These are phyloP conservation scores for Calliopum simillimum DNA, from an alignment of 2,888 invertebrate genomes.

Conservation along the genomic window DNA sequence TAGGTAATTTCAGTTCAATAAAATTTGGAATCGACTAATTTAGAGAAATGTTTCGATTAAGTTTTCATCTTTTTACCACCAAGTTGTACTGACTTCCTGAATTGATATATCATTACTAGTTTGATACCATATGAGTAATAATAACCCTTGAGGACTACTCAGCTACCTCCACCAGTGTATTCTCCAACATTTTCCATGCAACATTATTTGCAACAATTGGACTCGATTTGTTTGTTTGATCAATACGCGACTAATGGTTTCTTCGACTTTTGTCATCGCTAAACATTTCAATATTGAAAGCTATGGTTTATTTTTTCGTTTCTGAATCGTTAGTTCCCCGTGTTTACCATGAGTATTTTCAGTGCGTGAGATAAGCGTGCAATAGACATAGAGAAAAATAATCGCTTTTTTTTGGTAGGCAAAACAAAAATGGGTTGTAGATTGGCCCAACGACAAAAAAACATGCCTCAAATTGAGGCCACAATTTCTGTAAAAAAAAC, in stretches of 20 bases:
- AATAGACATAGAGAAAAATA: not conserved
- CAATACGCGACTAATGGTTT: conserved; percentile 54
- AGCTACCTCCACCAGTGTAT: not conserved
- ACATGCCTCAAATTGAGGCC: conserved; percentile 33
- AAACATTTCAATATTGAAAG: conserved; percentile 16
- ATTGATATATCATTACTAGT: too few relatives aligned
- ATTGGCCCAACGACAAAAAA: conserved; percentile 2
- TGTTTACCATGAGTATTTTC: conserved; percentile 14
- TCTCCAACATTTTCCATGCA: conserved; percentile 40
- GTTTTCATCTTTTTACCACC: too few relatives aligned
- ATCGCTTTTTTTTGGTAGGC: not conserved
- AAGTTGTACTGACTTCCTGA: too few relatives aligned
- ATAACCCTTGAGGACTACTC: too few relatives aligned
- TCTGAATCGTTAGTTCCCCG: conserved; percentile 9
- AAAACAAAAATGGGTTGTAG: not conserved
- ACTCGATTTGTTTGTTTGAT: conserved; percentile 55
- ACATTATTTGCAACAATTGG: conserved; percentile 45
- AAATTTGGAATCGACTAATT: too few relatives aligned
- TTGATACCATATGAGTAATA: too few relatives aligned
- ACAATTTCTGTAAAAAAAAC: conserved; percentile 4
- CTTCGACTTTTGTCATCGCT: conserved; percentile 54
- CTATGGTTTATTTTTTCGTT: conserved; percentile 12
- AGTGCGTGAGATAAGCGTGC: conserved; percentile 28
- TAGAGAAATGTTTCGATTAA: too few relatives aligned
- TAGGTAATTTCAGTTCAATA: too few relatives aligned